phyloP scores from a whole-genome alignment of 1,140 invertebrate genomes.

The Panulirus ornatus region DNA sequence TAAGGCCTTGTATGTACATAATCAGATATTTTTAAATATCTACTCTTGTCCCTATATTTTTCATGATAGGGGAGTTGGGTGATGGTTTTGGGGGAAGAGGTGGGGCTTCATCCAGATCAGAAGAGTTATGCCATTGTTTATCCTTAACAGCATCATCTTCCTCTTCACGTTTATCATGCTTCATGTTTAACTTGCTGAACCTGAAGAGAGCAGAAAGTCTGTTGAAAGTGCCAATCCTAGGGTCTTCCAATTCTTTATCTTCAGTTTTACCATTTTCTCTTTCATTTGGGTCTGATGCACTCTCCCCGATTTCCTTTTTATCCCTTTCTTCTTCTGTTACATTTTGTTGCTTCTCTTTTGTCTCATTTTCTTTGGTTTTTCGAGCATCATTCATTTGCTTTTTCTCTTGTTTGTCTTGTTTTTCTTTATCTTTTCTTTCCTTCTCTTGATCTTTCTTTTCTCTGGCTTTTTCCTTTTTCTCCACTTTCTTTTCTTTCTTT shows the following conservation, averaged over 20 bases:
- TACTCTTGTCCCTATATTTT: conserved; percentile 62
- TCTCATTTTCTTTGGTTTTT: conserved; percentile 24
- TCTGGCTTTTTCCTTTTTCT: conserved; percentile 40
- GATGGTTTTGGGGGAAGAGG: conserved; percentile 69
- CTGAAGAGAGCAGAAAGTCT: conserved; percentile 70
- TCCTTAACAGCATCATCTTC: conserved; percentile 11
- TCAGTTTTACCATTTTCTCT: conserved; percentile 34
- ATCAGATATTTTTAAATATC: conserved; percentile 43
- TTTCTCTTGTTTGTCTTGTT: conserved; percentile 9
- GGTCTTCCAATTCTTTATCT: conserved; percentile 24
- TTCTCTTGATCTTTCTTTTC: conserved; percentile 41
- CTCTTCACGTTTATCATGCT: conserved; percentile 16
- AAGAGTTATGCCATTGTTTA: background rate
- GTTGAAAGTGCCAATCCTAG: conserved; percentile 63
- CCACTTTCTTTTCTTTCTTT: conserved; percentile 42
- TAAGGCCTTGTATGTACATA: background rate
- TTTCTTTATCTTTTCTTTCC: conserved; percentile 50
- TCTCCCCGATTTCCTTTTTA: conserved; percentile 27
- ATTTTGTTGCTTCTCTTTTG: background rate
- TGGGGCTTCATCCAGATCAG: conserved; percentile 45
- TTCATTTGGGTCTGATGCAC: background rate
- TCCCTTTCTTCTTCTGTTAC: background rate
- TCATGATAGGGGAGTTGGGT: conserved; percentile 70
- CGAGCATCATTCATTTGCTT: conserved; percentile 13
- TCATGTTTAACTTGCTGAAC: conserved; percentile 69